Evolutionary conservation across 1,140 invertebrate species (phyloP).

Genomic region (Brachionus rubens): DNA sequence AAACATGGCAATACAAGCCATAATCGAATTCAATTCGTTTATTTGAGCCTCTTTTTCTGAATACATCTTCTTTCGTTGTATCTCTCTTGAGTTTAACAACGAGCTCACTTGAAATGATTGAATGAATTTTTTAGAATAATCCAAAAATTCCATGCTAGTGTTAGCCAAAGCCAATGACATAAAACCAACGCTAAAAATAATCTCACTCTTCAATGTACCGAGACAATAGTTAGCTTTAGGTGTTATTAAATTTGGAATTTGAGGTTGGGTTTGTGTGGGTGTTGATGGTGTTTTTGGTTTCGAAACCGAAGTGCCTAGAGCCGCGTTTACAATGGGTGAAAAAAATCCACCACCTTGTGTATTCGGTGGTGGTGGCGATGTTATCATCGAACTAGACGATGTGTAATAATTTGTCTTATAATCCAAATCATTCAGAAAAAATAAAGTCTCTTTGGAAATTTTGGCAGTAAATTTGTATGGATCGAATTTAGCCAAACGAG

Average conservation of each 20-base stretch:
- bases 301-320: background rate
- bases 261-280: no score
- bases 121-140: conserved; percentile 27
- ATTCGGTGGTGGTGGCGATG: background rate
- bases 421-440: conserved; percentile 1
- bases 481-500: conserved; percentile 7
- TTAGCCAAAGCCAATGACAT: conserved; percentile 26
- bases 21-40: conserved; percentile 30
- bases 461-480: conserved; percentile 23
- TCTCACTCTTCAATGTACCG: conserved; percentile 13
- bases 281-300: background rate
- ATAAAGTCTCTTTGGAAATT: background rate
- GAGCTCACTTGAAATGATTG: background rate
- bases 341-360: background rate
- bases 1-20: conserved; percentile 43
- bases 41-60: conserved; percentile 43
- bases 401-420: background rate
- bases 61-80: background rate
- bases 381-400: background rate
- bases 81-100: background rate
- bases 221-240: conserved; percentile 3
- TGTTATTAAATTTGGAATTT: background rate
- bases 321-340: background rate
- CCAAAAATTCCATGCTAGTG: background rate
- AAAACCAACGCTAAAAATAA: conserved; percentile 41